Evolutionary conservation across 2,888 invertebrate species (phyloP).

Genomic region (Busseola fusca): DNA sequence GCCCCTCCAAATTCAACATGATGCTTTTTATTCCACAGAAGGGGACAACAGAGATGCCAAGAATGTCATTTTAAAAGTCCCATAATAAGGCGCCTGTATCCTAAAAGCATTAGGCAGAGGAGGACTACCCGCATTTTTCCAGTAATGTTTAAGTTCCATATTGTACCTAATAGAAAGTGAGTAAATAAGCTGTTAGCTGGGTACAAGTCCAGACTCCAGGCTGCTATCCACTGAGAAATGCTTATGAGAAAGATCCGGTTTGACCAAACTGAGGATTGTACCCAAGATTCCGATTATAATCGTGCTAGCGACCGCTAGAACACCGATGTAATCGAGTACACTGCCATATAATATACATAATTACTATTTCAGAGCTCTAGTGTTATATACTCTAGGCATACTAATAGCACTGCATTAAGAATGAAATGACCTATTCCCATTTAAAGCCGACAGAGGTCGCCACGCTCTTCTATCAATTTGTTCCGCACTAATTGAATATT

Average conservation of each 20-base stretch:
- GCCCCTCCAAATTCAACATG: background rate
- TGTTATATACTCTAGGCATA: background rate
- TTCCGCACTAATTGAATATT: conserved; percentile 56
- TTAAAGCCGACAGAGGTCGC: conserved; percentile 38
- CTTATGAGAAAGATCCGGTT: background rate
- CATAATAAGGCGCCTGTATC: background rate
- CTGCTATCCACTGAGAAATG: background rate
- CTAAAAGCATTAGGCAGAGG: background rate
- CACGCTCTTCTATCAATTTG: conserved; percentile 49
- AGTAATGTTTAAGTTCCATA: background rate
- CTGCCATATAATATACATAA: background rate
- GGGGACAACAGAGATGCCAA: background rate
- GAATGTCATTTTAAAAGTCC: background rate
- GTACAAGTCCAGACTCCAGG: background rate
- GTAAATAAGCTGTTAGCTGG: background rate
- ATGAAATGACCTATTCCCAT: conserved; percentile 31
- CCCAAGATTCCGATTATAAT: too few relatives aligned
- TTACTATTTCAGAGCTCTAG: background rate
- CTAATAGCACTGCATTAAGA: conserved; percentile 11
- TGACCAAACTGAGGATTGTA: background rate
- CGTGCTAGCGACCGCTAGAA: too few relatives aligned
- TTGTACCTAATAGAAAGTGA: background rate
- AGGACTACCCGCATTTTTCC: background rate
- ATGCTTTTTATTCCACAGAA: background rate
- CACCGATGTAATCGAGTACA: background rate